Evolutionary conservation across 2,797 vertebrate species (phyloP).

Genomic region (Chloroceryle inda): DNA sequence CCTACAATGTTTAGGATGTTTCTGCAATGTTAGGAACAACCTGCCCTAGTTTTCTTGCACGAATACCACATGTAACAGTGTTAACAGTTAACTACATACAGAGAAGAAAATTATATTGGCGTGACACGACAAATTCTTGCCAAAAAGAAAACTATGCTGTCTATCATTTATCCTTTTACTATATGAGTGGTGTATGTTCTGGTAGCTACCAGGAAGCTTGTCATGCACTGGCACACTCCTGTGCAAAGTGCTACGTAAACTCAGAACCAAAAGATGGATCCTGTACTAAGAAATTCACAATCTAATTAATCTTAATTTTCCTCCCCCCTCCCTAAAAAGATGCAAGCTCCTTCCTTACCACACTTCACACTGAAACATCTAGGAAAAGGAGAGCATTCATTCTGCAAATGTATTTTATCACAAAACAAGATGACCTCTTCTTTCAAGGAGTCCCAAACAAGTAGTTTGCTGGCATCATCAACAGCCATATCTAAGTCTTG

Average conservation of each 20-base stretch:
- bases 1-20: neutral
- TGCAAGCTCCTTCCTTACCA: neutral
- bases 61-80: neutral
- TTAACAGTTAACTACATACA: neutral
- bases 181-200: neutral
- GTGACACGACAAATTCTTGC: neutral
- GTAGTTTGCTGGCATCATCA: neutral
- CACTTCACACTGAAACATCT: neutral
- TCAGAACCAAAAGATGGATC: neutral
- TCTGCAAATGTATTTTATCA: neutral
- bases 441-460: neutral
- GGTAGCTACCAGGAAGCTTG: neutral
- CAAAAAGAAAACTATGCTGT: neutral
- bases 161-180: neutral
- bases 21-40: neutral
- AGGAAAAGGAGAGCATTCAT: neutral
- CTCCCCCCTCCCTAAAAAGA: neutral
- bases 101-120: neutral
- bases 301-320: neutral
- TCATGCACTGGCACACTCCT: neutral
- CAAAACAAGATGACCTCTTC: neutral
- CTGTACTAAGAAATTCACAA: neutral
- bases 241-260: neutral
- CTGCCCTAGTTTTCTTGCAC: neutral
- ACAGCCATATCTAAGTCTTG: neutral